phyloP scores from a whole-genome alignment of 2,888 invertebrate genomes.

The Lochmaea crataegi region DNA sequence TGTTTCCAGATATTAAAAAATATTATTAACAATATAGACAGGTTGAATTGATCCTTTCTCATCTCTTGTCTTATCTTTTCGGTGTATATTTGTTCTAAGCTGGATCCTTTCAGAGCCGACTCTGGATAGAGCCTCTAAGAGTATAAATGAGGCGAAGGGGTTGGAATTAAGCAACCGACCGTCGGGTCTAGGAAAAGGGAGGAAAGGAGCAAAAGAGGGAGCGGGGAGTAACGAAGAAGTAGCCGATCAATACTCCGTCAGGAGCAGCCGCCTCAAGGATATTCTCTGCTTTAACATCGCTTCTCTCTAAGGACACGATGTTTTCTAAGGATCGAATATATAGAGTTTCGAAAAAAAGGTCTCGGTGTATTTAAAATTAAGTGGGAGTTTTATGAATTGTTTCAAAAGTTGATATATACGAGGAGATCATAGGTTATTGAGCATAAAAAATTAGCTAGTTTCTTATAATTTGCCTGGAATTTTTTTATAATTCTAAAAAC shows the following conservation, averaged over 20 bases:
- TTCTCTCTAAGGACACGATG: slow-evolving; percentile 46
- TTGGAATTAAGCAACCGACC: slow-evolving; percentile 53
- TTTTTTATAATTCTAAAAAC: background rate
- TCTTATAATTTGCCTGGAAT: background rate
- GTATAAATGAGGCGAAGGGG: slow-evolving; percentile 64
- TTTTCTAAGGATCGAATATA: slow-evolving; percentile 34
- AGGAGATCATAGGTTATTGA: background rate
- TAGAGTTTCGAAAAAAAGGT: background rate
- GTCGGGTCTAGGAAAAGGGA: slow-evolving; percentile 33
- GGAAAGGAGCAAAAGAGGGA: slow-evolving; percentile 39
- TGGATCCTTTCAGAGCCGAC: background rate
- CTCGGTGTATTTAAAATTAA: too few relatives aligned
- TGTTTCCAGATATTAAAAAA: too few relatives aligned
- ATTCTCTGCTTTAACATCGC: slow-evolving; percentile 34
- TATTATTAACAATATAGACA: too few relatives aligned
- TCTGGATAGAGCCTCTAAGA: slow-evolving; percentile 58
- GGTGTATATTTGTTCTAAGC: background rate
- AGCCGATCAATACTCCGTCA: slow-evolving; percentile 44
- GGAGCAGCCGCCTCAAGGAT: slow-evolving; percentile 48
- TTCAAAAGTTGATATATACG: background rate
- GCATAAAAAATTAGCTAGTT: too few relatives aligned
- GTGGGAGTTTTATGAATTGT: background rate
- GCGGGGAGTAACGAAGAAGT: slow-evolving; percentile 41
- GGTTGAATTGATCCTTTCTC: too few relatives aligned
- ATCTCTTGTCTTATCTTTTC: too few relatives aligned